Evolutionary conservation across 2,888 invertebrate genomes (phyloP).

Genomic region (Euzophera pinguis): DNA sequence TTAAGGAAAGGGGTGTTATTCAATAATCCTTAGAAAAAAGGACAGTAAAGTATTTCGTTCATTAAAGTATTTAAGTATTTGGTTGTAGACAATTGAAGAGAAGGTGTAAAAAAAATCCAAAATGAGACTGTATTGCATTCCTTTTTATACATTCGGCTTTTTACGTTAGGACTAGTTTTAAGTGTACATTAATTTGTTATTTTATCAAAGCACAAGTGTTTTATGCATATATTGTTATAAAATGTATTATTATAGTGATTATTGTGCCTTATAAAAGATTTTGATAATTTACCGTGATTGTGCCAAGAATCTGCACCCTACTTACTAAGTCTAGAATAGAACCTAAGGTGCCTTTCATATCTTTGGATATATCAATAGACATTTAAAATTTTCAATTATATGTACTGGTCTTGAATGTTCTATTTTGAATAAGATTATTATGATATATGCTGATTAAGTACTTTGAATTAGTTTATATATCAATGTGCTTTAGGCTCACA

Average conservation of each 20-base stretch:
- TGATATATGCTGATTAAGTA: too few relatives aligned
- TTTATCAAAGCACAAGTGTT: constrained; percentile 36
- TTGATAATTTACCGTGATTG: constrained; percentile 47
- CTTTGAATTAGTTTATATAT: background rate
- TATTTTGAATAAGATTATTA: too few relatives aligned
- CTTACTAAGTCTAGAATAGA: background rate
- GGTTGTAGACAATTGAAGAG: background rate
- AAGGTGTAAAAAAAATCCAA: constrained; percentile 11
- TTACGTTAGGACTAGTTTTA: constrained; percentile 18
- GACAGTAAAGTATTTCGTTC: too few relatives aligned
- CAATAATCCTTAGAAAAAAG: too few relatives aligned
- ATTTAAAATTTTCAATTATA: background rate
- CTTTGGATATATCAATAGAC: background rate
- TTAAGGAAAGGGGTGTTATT: too few relatives aligned
- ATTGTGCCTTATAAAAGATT: constrained; percentile 57
- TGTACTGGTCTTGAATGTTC: too few relatives aligned
- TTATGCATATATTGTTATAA: constrained; percentile 39
- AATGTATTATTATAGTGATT: constrained; percentile 43
- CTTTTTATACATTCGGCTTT: constrained; percentile 36
- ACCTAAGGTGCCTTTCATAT: background rate
- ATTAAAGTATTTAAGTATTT: too few relatives aligned
- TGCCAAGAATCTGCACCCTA: constrained; percentile 43
- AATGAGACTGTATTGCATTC: constrained; percentile 55
- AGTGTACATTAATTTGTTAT: constrained; percentile 31
- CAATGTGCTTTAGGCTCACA: background rate